Evolutionary conservation across 2,113 vertebrate species (phyloP).

Genomic region (Megaceryle torquata): DNA sequence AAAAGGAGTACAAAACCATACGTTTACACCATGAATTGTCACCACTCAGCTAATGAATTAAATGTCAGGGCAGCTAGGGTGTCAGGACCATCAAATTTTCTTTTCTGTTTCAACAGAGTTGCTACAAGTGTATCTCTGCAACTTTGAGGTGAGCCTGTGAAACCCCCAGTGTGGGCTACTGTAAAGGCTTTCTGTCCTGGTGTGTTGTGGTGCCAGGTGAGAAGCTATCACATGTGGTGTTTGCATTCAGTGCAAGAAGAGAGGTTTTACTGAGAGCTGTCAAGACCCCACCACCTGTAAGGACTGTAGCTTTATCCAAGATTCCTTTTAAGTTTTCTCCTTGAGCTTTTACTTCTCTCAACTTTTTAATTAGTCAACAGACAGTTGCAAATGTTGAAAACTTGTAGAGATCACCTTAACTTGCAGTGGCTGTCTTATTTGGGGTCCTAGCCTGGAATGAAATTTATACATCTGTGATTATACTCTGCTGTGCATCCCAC

Average conservation of each 20-base stretch:
- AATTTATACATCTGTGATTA: neutral
- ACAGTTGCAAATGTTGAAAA: neutral
- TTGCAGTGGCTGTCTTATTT: neutral
- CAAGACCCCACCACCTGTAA: neutral
- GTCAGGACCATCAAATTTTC: neutral
- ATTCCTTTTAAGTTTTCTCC: neutral
- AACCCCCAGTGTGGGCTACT: neutral
- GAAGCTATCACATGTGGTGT: neutral
- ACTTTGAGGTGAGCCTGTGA: neutral
- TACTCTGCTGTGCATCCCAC: fast-evolving
- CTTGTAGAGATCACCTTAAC: neutral
- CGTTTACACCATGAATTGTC: neutral
- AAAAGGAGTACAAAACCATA: neutral
- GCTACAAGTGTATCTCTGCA: neutral
- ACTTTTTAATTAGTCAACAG: neutral
- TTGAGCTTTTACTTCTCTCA: neutral
- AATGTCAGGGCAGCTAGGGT: neutral
- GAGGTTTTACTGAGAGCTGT: neutral
- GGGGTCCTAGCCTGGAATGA: neutral
- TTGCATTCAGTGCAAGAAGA: neutral
- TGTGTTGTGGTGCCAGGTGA: neutral
- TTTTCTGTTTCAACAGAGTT: neutral
- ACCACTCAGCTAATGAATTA: neutral
- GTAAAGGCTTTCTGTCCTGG: neutral
- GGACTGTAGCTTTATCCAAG: neutral